Evolutionary conservation across 2,797 vertebrate genomes (phyloP).

Genomic region (Aulostomus chinensis): DNA sequence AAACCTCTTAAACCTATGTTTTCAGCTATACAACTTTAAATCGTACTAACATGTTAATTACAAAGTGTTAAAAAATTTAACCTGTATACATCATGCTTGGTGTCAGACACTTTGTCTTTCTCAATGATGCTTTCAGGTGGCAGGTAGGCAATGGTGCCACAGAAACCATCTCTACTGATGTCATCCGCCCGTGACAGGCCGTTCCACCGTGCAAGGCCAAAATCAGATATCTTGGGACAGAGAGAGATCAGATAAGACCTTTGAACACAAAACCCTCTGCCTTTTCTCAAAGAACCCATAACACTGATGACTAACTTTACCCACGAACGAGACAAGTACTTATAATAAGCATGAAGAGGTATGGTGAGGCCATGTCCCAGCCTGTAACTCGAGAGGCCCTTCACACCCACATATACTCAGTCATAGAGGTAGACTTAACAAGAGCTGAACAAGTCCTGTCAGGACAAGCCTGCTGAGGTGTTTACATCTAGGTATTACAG

Average conservation of each 20-base stretch:
- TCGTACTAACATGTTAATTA: too few species aligned
- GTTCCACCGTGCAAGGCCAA: slow-evolving; percentile 95
- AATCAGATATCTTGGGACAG: slow-evolving; percentile 91
- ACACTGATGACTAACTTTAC: slow-evolving; percentile 56
- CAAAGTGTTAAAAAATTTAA: slow-evolving; percentile 62
- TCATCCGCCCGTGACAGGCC: slow-evolving; percentile 92
- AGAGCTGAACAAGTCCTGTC: slow-evolving; percentile 69
- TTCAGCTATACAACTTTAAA: too few species aligned
- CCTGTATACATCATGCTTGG: slow-evolving; percentile 98
- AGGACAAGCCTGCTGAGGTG: slow-evolving; percentile 73
- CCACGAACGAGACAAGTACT: slow-evolving; percentile 44
- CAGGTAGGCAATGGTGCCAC: slow-evolving; percentile 96
- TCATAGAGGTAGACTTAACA: slow-evolving; percentile 53
- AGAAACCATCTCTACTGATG: slow-evolving; percentile 96
- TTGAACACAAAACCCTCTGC: background rate
- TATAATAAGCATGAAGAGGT: slow-evolving; percentile 60
- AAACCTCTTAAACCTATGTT: too few species aligned
- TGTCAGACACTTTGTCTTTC: slow-evolving; percentile 93
- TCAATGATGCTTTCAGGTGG: slow-evolving; percentile 96
- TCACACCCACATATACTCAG: slow-evolving; percentile 36
- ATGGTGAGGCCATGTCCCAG: slow-evolving; percentile 59
- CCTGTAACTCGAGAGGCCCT: slow-evolving; percentile 71
- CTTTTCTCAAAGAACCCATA: slow-evolving; percentile 15
- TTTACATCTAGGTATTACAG: slow-evolving; percentile 79
- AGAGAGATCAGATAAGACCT: slow-evolving; percentile 32